phyloP scores from a whole-genome alignment of 2,113 vertebrate genomes.

The Chitala chitala region DNA sequence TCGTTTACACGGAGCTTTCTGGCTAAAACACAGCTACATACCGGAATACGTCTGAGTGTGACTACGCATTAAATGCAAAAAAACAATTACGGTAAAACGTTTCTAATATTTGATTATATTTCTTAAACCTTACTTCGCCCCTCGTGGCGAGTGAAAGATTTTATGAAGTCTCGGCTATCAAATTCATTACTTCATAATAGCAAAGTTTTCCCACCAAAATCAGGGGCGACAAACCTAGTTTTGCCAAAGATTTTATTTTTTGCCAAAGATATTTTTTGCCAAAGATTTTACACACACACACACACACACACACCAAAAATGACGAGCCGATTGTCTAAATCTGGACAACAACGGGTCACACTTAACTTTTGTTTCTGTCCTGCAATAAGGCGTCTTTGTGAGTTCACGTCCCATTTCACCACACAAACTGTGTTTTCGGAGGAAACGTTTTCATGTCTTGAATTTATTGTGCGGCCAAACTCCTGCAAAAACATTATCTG shows the following conservation, averaged over 20 bases:
- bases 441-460: background rate
- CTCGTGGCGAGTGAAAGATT: background rate
- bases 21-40: too few relatives aligned
- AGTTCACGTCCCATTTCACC: background rate
- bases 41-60: too few relatives aligned
- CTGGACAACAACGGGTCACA: background rate
- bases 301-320: too few relatives aligned
- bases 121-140: background rate
- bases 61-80: too few relatives aligned
- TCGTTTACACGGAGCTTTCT: too few relatives aligned
- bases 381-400: background rate
- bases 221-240: too few relatives aligned
- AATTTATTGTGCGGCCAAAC: background rate
- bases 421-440: too few relatives aligned
- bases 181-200: background rate
- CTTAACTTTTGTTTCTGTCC: slow-evolving; percentile 3
- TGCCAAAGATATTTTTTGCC: too few relatives aligned
- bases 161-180: background rate
- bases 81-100: background rate
- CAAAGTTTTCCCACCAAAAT: background rate
- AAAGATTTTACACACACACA: too few relatives aligned
- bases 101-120: background rate
- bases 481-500: background rate
- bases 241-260: too few relatives aligned
- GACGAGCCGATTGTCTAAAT: background rate